phyloP scores from a whole-genome alignment of 2,797 vertebrate species.

The Anguilla megastoma region DNA sequence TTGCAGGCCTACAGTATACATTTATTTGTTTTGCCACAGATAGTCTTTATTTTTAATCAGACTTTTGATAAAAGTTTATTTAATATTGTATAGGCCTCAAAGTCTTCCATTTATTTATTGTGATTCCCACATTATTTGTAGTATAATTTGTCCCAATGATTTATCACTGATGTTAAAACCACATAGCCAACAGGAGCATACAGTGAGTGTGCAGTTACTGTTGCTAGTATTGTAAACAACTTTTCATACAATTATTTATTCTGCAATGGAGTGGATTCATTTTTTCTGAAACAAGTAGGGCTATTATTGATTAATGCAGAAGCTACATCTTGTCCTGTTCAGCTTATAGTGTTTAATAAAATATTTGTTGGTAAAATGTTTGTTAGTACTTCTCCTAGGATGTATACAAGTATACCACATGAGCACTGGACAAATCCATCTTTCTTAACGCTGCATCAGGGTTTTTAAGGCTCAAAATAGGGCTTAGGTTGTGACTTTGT shows the following conservation, averaged over 20 bases:
- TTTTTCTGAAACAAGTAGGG: background rate
- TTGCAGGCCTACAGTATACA: background rate
- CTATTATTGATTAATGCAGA: background rate
- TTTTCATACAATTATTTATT: background rate
- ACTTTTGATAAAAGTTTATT: too few relatives aligned
- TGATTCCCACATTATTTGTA: background rate
- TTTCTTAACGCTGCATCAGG: too few relatives aligned
- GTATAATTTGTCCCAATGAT: background rate
- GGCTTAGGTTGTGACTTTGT: too few relatives aligned
- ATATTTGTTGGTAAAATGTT: too few relatives aligned
- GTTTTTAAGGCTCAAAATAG: too few relatives aligned
- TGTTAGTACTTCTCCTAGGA: too few relatives aligned
- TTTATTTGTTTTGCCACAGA: too few relatives aligned
- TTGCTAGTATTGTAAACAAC: background rate
- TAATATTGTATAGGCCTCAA: background rate
- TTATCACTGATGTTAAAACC: background rate
- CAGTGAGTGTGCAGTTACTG: background rate
- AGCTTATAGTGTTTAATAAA: background rate
- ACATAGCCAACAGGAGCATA: background rate
- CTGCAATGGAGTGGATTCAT: background rate
- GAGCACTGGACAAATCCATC: too few relatives aligned
- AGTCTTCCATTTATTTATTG: background rate
- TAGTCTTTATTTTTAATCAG: too few relatives aligned
- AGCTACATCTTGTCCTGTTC: background rate
- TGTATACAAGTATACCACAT: too few relatives aligned